Base-by-base conservation (phyloP, 1,140 invertebrate species). In the Bombus turneri region DNA sequence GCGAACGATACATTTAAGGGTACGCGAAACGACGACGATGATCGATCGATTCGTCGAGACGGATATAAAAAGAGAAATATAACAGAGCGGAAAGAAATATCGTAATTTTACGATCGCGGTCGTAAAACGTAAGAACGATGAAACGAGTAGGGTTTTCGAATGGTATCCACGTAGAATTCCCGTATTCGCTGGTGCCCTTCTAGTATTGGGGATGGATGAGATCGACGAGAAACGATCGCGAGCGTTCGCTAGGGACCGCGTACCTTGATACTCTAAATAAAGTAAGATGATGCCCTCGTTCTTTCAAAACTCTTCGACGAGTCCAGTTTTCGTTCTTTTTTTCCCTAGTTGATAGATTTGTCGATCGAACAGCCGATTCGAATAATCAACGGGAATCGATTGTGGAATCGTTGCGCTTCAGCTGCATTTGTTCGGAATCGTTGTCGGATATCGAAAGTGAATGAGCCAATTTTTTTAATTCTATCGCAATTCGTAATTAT, bases 241-340 rank as follows among this genome's bases (percentile, higher is more conserved):
- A 15, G 47, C 62, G 53, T 53, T 66, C 31, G 68, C 25, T 64
- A 81, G 86, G 69, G 87, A 86, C 84, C 77, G 82, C 86, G 91
- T 94, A 94, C 88, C 91, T 94, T 91, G 92, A 88, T 94, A 93
- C 90, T 93, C 57, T 86, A 74, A 81, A 72, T 86, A 90, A 91
- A 93, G 88, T 94, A 93, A 93, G 92, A 93, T 93, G 88, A 94
- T 94, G 89, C 94, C 94, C 93, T 94, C 93, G 94, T 94, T 94
- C 94, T 94, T 94, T 94, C 94, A 94, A 91, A 92, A 92, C 92
- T 92, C 88, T 90, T 88, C 91, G 87, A 80, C 31, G 85, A 81
- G 77, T 84, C 66, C 72, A 71, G 68, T 81, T 79, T 66, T 83
- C 81, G 62, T 62, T 77, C 76, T 74, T 80, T 84, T 47, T 59